These are phyloP conservation scores for Drosophila borealis DNA, from an alignment of 2,888 invertebrate genomes.

Conservation along the genomic window DNA sequence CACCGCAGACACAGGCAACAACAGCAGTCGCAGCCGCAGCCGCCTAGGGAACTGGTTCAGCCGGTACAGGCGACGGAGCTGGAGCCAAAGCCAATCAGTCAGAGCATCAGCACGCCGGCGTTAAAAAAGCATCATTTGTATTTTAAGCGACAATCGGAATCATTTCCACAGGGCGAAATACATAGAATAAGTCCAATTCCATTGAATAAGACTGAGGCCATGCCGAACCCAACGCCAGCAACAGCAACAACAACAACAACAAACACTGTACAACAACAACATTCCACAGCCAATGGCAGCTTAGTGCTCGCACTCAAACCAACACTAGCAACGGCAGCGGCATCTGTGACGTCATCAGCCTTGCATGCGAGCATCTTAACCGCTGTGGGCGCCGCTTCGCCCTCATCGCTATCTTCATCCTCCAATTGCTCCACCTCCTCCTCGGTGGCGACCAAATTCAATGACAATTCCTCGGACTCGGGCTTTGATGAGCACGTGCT, in stretches of 20 bases:
- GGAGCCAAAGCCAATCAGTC: constrained; percentile 26
- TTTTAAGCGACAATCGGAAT: constrained; percentile 84
- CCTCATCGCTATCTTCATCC: constrained; percentile 75
- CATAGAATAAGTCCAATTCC: constrained; percentile 81
- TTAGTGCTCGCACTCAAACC: constrained; percentile 51
- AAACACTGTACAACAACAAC: constrained; percentile 55
- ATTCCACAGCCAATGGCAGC: constrained; percentile 61
- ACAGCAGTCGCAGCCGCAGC: constrained; percentile 17
- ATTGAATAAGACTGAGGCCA: constrained; percentile 77
- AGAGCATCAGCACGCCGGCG: constrained; percentile 68
- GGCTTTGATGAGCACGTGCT: constrained; percentile 88
- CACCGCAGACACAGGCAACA: constrained; percentile 63
- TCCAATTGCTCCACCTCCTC: constrained; percentile 77
- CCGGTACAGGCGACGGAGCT: constrained; percentile 17
- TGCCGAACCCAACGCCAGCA: constrained; percentile 29
- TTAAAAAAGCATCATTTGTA: constrained; percentile 85
- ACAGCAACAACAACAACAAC: constrained; percentile 25
- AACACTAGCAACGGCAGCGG: constrained; percentile 28
- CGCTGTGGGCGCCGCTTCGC: constrained; percentile 75
- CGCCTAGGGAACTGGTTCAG: constrained; percentile 27
- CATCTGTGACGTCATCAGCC: constrained; percentile 6
- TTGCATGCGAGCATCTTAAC: constrained; percentile 44
- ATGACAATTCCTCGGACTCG: constrained; percentile 90
- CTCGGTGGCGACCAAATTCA: constrained; percentile 84
- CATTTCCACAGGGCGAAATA: constrained; percentile 79